Evolutionary conservation across 2,797 vertebrate species (phyloP).

Genomic region (Gorsachius magnificus): DNA sequence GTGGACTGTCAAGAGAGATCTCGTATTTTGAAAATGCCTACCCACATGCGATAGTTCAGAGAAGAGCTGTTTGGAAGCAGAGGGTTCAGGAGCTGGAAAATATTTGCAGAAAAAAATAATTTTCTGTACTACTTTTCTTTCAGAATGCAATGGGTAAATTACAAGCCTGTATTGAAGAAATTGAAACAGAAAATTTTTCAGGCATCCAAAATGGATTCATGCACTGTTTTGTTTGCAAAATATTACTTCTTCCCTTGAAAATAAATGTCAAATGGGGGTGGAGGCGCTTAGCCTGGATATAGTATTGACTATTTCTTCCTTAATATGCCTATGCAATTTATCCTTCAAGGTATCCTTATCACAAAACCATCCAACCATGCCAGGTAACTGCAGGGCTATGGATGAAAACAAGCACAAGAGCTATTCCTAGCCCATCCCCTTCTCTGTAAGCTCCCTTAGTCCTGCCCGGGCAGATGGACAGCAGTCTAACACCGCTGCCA

Average conservation of each 20-base stretch:
- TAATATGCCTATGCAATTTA: neutral
- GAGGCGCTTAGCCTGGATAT: neutral
- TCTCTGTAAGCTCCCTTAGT: neutral
- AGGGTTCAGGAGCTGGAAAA: neutral
- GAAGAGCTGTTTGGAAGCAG: neutral
- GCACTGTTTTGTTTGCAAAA: neutral
- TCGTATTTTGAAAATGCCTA: neutral
- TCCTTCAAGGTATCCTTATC: neutral
- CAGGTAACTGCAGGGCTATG: fast-evolving
- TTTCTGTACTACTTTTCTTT: neutral
- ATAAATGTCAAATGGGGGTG: neutral
- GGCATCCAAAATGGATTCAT: neutral
- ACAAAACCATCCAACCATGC: neutral
- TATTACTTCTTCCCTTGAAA: neutral
- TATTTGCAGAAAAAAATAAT: neutral
- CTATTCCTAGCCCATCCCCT: neutral
- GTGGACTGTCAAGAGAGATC: neutral
- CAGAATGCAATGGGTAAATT: neutral
- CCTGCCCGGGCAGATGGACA: neutral
- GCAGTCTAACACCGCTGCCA: neutral
- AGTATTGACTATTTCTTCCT: neutral
- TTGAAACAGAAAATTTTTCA: neutral
- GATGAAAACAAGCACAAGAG: neutral
- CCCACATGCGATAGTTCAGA: neutral
- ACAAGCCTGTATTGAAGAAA: neutral